Base-by-base conservation (phyloP, 2,888 invertebrate genomes). In the Ectemnius cavifrons region DNA sequence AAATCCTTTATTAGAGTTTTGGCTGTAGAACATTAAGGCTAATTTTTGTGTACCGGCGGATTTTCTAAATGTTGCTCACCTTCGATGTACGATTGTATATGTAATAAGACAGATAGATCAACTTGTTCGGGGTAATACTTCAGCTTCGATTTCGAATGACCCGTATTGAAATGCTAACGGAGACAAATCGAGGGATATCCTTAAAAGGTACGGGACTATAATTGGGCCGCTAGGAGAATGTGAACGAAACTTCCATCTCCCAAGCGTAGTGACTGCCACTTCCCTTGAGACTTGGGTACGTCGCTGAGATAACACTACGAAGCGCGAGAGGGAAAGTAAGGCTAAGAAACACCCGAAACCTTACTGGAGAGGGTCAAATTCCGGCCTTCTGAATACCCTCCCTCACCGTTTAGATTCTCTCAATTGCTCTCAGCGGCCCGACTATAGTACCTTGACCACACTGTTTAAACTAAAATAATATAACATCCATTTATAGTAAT, bases 31-130 rank as follows among this genome's bases (percentile, higher is more conserved):
- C 49, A 65, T 70, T 66, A 47, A n/a, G 58, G 71, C 71, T 56
- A 63, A 68, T 71, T 66, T 68, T 72, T 74, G 56, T 67, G 69
- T 72, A 79, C 72, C 62, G 62, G 56, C 47, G 68, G 56, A 57
- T 74, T 74, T 61, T 72, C 64, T 71, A 77, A 71, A 73, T 74
- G 65, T 67, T 73, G 69, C 79, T 63, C 69, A 56, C 60, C 68
- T 58, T 81, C 58, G 67, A 70, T 75, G 70, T 79, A 66, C 59
- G 63, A 72, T 82, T 69, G 75, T 77, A 79, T 23, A 77, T 57
- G 57, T 79, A 72, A 61, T 68, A 73, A 37, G 56, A 77, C 69
- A 71, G 65, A 52, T 63, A 75, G 57, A 47, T 27, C 61, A 63
- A 67, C 46, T 11, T 67, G 49, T 46, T 18, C 28, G 11, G 64